phyloP scores from a whole-genome alignment of 2,888 invertebrate species.

The Tetheella fluctuosa region DNA sequence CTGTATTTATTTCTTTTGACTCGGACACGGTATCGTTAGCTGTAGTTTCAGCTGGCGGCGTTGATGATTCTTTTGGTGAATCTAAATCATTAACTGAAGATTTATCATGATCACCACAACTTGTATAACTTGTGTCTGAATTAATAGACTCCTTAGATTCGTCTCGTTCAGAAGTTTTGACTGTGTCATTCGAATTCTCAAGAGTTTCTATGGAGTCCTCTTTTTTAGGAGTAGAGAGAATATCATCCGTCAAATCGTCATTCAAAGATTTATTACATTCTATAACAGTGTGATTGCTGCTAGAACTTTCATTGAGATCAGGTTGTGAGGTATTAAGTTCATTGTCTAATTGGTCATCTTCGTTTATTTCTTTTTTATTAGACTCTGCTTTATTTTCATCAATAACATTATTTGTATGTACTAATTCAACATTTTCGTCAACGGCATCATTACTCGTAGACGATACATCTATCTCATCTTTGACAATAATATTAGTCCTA shows the following conservation, averaged over 20 bases:
- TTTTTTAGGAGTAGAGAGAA: constrained; percentile 40
- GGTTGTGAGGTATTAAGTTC: constrained; percentile 52
- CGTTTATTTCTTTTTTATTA: constrained; percentile 11
- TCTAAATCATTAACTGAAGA: constrained; percentile 18
- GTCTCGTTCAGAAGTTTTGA: constrained; percentile 51
- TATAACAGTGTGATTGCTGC: constrained; percentile 69
- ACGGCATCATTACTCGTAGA: neutral
- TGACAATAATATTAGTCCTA: constrained; percentile 15
- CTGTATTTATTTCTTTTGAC: neutral
- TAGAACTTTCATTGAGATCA: constrained; percentile 70
- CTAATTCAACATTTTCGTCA: neutral
- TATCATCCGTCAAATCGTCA: constrained; percentile 36
- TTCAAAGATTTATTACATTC: constrained; percentile 62
- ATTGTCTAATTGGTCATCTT: constrained; percentile 27
- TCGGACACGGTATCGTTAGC: constrained; percentile 12
- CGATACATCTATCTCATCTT: constrained; percentile 13
- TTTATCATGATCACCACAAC: constrained; percentile 37
- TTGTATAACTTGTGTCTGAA: constrained; percentile 57
- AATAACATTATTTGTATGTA: constrained; percentile 12
- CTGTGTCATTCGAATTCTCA: constrained; percentile 48
- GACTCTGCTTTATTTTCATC: constrained; percentile 22
- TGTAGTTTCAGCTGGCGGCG: constrained; percentile 16
- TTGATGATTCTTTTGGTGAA: constrained; percentile 8
- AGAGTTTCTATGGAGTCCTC: constrained; percentile 43
- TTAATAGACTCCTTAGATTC: constrained; percentile 58